phyloP scores from a whole-genome alignment of 1,140 invertebrate species.

The Drosophila seguyi region DNA sequence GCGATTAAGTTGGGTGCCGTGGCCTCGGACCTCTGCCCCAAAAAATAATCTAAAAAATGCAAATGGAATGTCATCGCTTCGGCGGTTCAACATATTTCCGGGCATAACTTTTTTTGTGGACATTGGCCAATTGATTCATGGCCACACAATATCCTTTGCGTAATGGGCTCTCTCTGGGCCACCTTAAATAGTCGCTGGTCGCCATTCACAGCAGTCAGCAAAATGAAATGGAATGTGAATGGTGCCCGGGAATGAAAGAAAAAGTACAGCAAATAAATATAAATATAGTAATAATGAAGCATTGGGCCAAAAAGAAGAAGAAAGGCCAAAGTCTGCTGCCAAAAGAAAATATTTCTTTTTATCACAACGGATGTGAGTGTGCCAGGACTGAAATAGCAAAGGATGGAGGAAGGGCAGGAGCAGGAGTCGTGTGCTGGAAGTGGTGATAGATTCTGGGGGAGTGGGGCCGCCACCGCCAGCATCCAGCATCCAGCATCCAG shows the following conservation, averaged over 20 bases:
- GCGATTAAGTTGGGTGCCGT: conserved; percentile 59
- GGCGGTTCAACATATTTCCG: conserved; percentile 75
- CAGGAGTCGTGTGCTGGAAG: conserved; percentile 10
- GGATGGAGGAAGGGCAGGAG: conserved; percentile 14
- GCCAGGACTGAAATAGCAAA: conserved; percentile 77
- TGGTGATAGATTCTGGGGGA: conserved; percentile 24
- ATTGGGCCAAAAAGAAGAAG: conserved; percentile 46
- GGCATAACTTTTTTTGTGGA: conserved; percentile 63
- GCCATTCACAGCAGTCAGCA: conserved; percentile 74
- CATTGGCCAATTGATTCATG: conserved; percentile 81
- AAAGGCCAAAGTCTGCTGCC: conserved; percentile 71
- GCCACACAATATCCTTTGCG: conserved; percentile 79
- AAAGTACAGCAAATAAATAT: conserved; percentile 72
- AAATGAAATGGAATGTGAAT: conserved; percentile 68
- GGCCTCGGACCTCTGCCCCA: not conserved
- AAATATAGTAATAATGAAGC: conserved; percentile 83
- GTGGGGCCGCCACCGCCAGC: not conserved
- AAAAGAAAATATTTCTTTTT: conserved; percentile 85
- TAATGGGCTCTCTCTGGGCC: conserved; percentile 64
- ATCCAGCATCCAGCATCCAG: conserved; percentile 47
- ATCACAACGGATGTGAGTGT: conserved; percentile 84
- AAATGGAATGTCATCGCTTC: conserved; percentile 74
- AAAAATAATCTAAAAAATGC: conserved; percentile 43
- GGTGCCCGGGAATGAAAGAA: conserved; percentile 41
- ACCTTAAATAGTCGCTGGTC: conserved; percentile 67